phyloP scores from a whole-genome alignment of 2,797 vertebrate genomes.

The Passerculus sandwichensis region DNA sequence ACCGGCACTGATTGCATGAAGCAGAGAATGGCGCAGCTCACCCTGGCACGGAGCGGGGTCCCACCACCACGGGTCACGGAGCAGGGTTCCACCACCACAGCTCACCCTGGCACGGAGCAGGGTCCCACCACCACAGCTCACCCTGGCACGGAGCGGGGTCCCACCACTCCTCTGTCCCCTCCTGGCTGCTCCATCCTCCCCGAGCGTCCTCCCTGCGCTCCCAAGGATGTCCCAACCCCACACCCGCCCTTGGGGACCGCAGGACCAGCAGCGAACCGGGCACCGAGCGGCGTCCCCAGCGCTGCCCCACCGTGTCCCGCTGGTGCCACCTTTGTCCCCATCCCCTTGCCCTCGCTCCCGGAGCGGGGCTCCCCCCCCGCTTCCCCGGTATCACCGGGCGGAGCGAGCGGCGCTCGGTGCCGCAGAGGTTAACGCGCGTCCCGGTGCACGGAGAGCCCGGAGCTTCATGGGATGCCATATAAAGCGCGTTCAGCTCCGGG shows the following conservation, averaged over 20 bases:
- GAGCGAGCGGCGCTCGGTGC: not conserved
- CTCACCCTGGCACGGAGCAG: too few species aligned
- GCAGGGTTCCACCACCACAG: not conserved
- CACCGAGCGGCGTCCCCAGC: rapidly evolving
- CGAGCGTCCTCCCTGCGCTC: not conserved
- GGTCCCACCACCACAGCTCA: too few species aligned
- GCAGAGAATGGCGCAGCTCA: rapidly evolving
- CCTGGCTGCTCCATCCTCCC: too few species aligned
- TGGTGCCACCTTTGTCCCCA: not conserved
- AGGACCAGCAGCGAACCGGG: not conserved
- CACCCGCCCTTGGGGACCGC: not conserved
- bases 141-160: too few species aligned
- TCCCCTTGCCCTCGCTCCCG: rapidly evolving
- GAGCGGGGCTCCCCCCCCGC: not conserved
- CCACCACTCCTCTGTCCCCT: too few species aligned
- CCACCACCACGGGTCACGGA: not conserved
- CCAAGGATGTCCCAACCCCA: not conserved
- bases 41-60: not conserved
- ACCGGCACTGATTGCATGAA: rapidly evolving
- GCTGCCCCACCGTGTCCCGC: not conserved
- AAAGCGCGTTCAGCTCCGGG: slow-evolving; percentile 34
- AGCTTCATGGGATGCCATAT: slow-evolving; percentile 69
- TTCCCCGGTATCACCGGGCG: not conserved
- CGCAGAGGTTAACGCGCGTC: slow-evolving; percentile 57
- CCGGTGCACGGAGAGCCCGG: slow-evolving; percentile 39